Base-by-base conservation (phyloP, 2,888 invertebrate species). In the Pseudococcus longispinus region DNA sequence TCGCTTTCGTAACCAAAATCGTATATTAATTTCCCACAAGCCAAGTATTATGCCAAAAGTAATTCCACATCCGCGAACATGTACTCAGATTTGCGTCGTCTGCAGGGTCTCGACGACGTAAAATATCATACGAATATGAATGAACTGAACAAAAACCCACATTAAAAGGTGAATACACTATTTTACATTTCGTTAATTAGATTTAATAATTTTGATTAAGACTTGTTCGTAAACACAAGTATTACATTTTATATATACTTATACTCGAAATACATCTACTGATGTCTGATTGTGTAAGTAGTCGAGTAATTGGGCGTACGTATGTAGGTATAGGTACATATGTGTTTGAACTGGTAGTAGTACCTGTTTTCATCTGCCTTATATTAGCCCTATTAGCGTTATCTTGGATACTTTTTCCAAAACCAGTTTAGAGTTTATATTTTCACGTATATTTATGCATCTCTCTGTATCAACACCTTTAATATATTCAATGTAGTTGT, bases 381-480 rank as follows among this genome's bases (percentile, higher is more conserved):
- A 23, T 55, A 55, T 60, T 60, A 60, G 20, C 37, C 60, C 23
- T 60, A 60, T 60, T 60, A 70, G 15, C 15, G 70, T 29, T 29
- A 70, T 70, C 70, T 29, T 29, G 29, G 29, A 11, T 18, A 65
- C 70, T 70, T 29, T 65, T 70, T 70, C 18, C 74, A 20, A 80
- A 80, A 80, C 77, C 77, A 80, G 77, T 80, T 80, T 77, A 6
- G 65, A 13, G 65, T 65, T 65, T 11, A 26, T 23, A 65, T 65
- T 65, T 65, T 26, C 26, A 65, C 65, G 65, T 65, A 65, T 65
- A 65, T 65, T 26, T 29, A 29, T 70, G 29, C 70, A 70, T 29
- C 70, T 65, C 26, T 51, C n/a, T n/a, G 70, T 70, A 70, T 70
- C 70, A 70, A 70, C 70, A 70, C 70, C 29, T 60, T 60, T 32